phyloP scores from a whole-genome alignment of 2,113 vertebrate genomes.

The Oreocharis arfaki region DNA sequence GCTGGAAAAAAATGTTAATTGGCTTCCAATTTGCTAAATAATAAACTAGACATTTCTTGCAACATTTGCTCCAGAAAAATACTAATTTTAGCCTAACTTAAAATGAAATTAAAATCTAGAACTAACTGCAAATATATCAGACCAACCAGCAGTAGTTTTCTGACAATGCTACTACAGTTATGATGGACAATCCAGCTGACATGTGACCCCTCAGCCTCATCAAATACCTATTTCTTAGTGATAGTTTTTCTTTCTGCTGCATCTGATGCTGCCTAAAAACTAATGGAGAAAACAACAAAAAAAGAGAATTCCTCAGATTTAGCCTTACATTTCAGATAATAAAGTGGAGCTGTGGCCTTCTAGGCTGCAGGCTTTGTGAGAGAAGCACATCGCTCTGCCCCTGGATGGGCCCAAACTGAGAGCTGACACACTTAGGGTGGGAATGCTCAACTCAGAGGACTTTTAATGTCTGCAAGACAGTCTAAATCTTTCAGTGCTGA shows the following conservation, averaged over 20 bases:
- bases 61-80: background rate
- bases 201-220: background rate
- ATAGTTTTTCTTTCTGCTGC: background rate
- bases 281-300: background rate
- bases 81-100: background rate
- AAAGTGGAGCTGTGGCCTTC: background rate
- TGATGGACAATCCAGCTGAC: background rate
- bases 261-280: background rate
- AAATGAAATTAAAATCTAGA: background rate
- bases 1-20: background rate
- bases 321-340: background rate
- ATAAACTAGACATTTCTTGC: background rate
- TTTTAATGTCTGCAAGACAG: background rate
- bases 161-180: background rate
- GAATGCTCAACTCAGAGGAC: background rate
- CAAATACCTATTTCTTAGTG: background rate
- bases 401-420: background rate
- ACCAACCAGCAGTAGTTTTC: background rate
- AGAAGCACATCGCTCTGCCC: background rate
- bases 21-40: background rate
- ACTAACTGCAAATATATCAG: background rate
- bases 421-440: background rate
- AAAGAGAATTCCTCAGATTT: background rate
- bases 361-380: background rate
- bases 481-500: background rate